Conservation (phyloP, 2,888 invertebrate genomes). For the Caenorhabditis japonica region DNA sequence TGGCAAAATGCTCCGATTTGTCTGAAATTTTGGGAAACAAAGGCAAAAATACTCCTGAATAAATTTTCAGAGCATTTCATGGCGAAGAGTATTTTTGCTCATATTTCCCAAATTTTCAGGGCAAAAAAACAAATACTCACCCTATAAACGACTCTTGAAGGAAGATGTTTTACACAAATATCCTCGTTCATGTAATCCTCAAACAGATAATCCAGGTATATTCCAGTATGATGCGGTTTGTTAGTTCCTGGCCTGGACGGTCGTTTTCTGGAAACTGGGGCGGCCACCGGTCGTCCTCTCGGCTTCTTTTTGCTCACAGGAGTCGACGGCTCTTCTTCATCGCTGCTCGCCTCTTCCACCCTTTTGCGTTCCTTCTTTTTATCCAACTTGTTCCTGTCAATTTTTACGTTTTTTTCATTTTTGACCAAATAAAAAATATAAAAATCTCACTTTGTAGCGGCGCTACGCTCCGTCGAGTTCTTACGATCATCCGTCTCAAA, state of each 20-base stretch:
- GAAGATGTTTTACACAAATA: slow-evolving; percentile 3
- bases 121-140: slow-evolving; percentile 10
- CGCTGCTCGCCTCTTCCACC: slow-evolving; percentile 19
- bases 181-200: slow-evolving; percentile 24
- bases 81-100: too few species aligned
- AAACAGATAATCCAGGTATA: slow-evolving; percentile 28
- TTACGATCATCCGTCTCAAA: slow-evolving; percentile 21
- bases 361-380: slow-evolving; percentile 30
- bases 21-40: too few species aligned
- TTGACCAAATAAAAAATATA: neutral
- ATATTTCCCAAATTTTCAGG: too few species aligned
- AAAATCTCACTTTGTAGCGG: slow-evolving; percentile 8
- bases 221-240: slow-evolving; percentile 1
- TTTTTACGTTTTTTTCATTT: slow-evolving; percentile 13
- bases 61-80: too few species aligned
- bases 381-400: neutral
- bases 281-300: slow-evolving; percentile 5
- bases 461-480: neutral
- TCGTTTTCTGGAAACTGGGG: neutral
- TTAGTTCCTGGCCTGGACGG: too few species aligned
- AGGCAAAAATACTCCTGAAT: too few species aligned
- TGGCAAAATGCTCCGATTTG: too few species aligned
- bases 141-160: slow-evolving; percentile 12
- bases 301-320: slow-evolving; percentile 9
- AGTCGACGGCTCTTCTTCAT: slow-evolving; percentile 16